Base-by-base conservation (phyloP, 2,113 vertebrate genomes). In the Numida meleagris region DNA sequence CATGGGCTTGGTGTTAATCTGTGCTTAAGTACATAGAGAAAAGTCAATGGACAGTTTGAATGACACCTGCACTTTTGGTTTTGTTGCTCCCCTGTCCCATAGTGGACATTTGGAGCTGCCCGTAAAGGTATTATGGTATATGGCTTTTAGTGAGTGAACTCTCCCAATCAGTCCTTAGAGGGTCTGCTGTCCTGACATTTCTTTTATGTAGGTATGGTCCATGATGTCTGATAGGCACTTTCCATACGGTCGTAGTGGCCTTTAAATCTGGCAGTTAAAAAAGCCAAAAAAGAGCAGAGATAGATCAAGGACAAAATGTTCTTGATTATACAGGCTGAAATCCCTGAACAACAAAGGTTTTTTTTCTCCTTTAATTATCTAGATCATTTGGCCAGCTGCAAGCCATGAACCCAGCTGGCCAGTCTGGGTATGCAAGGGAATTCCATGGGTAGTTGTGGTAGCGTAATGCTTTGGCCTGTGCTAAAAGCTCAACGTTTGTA, bases 381-480 rank as follows among this genome's bases (percentile, higher is more conserved):
- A 97, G 96, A 96, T 97, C 96, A 96, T 98, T 97, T 98, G 97
- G 95, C 97, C 96, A 97, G 97, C 97, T 96, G 95, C 96, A 97
- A 97, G 93, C 97, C 95, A 86, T 95, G 97, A 97, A 97, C 82
- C 88, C 48, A 87, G 91, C 93, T 97, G 96, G 96, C 95, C 96
- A 97, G 59, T 85, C 19, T 45, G 90, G 74, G 92, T 77, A 80
- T 36, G 74, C 94, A 94, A 95, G 68, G 93, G 74, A 97, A 48
- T 71, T 90, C 74, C 29, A 1, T 51, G 36, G 38, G 65, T 61
- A 92, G 71, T 34, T 93, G 76, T 89, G 82, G 86, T 92, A 79
- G 61, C 42, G 23, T 84, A 82, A 77, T 67, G 88, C 86, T 92
- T 86, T 53, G 88, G 48, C 29, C 58, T 53, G 7, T 34, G 3